phyloP scores from a whole-genome alignment of 2,888 invertebrate genomes.

The Oeneis ivallda region DNA sequence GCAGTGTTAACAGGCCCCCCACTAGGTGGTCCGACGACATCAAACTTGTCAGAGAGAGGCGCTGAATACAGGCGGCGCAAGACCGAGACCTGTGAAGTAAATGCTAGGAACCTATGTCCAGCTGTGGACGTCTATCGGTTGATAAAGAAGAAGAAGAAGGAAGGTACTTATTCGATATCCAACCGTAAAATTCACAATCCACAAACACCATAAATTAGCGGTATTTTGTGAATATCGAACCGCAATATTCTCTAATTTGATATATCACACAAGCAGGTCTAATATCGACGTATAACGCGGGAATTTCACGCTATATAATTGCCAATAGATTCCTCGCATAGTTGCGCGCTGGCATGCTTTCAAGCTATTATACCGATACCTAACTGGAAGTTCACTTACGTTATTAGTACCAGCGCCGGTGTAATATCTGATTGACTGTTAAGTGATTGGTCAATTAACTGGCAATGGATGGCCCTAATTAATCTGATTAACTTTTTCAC shows the following conservation, averaged over 20 bases:
- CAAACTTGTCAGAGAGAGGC: too few relatives aligned
- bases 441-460: slow-evolving; percentile 25
- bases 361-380: slow-evolving; percentile 35
- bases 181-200: too few relatives aligned
- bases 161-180: too few relatives aligned
- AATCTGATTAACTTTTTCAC: slow-evolving; percentile 9
- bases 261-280: neutral
- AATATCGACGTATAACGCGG: slow-evolving; percentile 1
- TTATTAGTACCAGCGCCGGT: slow-evolving; percentile 27
- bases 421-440: slow-evolving; percentile 22
- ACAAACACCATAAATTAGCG: neutral
- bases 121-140: too few relatives aligned
- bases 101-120: too few relatives aligned
- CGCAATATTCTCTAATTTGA: neutral
- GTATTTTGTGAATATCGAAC: neutral
- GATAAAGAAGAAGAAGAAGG: too few relatives aligned
- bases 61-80: too few relatives aligned
- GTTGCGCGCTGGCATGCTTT: slow-evolving; percentile 35
- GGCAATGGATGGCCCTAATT: slow-evolving; percentile 9
- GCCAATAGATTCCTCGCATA: slow-evolving; percentile 30
- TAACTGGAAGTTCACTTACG: slow-evolving; percentile 33
- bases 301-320: slow-evolving; percentile 24
- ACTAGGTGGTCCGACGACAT: too few relatives aligned
- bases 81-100: too few relatives aligned
- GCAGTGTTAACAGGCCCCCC: too few relatives aligned